Evolutionary conservation across 2,888 invertebrate species (phyloP).

Genomic region (Pachycephus smyrnensis): DNA sequence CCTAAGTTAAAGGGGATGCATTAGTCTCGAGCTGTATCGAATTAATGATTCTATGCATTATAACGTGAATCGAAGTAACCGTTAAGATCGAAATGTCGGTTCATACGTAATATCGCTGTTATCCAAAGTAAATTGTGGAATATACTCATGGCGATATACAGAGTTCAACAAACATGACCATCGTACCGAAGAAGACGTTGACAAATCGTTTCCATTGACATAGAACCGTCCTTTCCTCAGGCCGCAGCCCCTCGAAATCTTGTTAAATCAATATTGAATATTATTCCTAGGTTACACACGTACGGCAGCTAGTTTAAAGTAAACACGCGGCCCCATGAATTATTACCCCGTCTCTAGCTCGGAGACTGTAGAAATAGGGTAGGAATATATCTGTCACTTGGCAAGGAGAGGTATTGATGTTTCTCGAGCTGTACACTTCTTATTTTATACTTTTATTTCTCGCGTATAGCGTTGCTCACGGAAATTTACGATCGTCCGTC

Average conservation of each 20-base stretch:
- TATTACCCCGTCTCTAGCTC: slow-evolving; percentile 25
- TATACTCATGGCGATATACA: not conserved
- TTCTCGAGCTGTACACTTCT: slow-evolving; percentile 22
- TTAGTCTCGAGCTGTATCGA: too few relatives aligned
- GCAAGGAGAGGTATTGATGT: slow-evolving; percentile 26
- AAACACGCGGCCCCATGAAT: slow-evolving; percentile 39
- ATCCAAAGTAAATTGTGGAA: too few relatives aligned
- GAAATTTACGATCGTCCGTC: slow-evolving; percentile 27
- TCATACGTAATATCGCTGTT: too few relatives aligned
- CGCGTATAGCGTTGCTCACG: slow-evolving; percentile 13
- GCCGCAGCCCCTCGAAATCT: slow-evolving; percentile 37
- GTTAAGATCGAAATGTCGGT: too few relatives aligned
- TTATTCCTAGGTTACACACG: slow-evolving; percentile 40
- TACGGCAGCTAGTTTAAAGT: slow-evolving; percentile 38
- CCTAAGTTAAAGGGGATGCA: too few relatives aligned
- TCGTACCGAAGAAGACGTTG: slow-evolving; percentile 4
- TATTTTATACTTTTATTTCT: slow-evolving; percentile 18
- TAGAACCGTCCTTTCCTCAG: slow-evolving; percentile 16
- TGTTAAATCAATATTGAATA: slow-evolving; percentile 50
- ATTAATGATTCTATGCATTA: too few relatives aligned
- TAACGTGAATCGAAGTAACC: too few relatives aligned
- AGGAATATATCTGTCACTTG: slow-evolving; percentile 30
- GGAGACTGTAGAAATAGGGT: slow-evolving; percentile 10
- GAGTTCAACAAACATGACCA: slow-evolving; percentile 1
- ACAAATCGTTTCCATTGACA: slow-evolving; percentile 4